Conservation (phyloP, 2,888 invertebrate genomes). For the Tetramorium bicarinatum region DNA sequence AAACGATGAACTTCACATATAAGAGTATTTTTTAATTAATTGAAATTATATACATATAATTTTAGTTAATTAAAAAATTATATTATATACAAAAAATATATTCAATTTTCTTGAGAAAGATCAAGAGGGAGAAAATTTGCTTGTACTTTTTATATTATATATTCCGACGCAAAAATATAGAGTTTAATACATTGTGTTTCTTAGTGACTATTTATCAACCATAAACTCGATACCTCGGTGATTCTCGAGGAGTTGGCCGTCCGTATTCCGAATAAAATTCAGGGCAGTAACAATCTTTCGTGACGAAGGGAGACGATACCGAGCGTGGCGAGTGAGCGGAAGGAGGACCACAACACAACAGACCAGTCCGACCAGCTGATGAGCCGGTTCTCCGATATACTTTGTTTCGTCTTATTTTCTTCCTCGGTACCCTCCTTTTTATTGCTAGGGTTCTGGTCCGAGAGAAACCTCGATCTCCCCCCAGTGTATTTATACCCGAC, state of each 20-base stretch:
- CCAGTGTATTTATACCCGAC: constrained; percentile 82
- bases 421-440: constrained; percentile 73
- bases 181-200: constrained; percentile 40
- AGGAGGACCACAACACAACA: constrained; percentile 76
- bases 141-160: not conserved
- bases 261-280: constrained; percentile 82
- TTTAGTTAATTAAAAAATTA: not conserved
- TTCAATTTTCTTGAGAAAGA: not conserved
- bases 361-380: constrained; percentile 85
- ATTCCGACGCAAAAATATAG: not conserved
- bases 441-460: constrained; percentile 74
- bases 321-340: constrained; percentile 44
- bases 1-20: not conserved
- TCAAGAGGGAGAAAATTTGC: not conserved
- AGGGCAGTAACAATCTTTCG: constrained; percentile 80
- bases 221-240: constrained; percentile 66
- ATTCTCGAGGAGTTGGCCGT: constrained; percentile 56
- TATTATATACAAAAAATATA: not conserved
- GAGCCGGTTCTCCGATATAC: constrained; percentile 84
- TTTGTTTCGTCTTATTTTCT: constrained; percentile 83
- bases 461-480: constrained; percentile 71
- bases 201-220: constrained; percentile 52
- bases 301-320: constrained; percentile 67
- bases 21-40: too few relatives aligned
- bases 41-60: too few relatives aligned